Conservation (phyloP, 2,888 invertebrate genomes). For the Yponomeuta sedellus region DNA sequence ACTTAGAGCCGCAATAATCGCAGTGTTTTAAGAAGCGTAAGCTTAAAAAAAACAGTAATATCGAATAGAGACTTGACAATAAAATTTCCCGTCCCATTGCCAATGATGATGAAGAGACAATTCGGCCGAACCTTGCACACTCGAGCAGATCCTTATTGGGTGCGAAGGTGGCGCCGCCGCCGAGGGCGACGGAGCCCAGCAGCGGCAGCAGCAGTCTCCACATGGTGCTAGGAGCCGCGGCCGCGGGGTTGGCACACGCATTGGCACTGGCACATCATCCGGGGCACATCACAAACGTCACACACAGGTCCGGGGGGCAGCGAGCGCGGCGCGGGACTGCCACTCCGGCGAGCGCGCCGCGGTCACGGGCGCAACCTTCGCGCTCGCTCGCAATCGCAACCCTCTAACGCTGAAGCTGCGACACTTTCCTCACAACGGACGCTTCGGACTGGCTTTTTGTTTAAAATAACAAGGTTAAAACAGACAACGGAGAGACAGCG, state of each 20-base stretch:
- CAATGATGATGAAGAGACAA: not conserved
- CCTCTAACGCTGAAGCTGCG: constrained; percentile 4
- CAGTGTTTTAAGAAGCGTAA: too few species aligned
- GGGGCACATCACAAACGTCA: constrained; percentile 12
- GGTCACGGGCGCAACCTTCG: constrained; percentile 74
- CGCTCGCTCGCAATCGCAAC: constrained; percentile 48
- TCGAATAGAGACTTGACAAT: not conserved
- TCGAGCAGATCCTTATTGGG: constrained; percentile 65
- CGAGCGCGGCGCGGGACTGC: constrained; percentile 65
- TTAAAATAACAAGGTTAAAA: not conserved
- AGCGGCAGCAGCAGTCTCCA: constrained; percentile 55
- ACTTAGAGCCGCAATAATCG: too few species aligned
- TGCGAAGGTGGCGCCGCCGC: constrained; percentile 54
- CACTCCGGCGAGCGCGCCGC: constrained; percentile 52
- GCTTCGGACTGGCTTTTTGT: not conserved
- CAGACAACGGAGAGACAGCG: constrained; percentile 26
- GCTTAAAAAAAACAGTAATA: too few species aligned
- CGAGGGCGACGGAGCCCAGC: constrained; percentile 52
- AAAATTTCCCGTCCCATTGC: not conserved
- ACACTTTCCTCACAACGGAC: not conserved
- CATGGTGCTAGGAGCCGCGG: constrained; percentile 38
- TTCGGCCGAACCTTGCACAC: constrained; percentile 63
- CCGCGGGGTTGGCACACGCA: constrained; percentile 1
- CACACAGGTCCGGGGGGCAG: constrained; percentile 52
- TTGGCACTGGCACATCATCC: constrained; percentile 11